These are phyloP conservation scores for Calidris pygmaea DNA, from an alignment of 2,113 vertebrate species.

Conservation along the genomic window DNA sequence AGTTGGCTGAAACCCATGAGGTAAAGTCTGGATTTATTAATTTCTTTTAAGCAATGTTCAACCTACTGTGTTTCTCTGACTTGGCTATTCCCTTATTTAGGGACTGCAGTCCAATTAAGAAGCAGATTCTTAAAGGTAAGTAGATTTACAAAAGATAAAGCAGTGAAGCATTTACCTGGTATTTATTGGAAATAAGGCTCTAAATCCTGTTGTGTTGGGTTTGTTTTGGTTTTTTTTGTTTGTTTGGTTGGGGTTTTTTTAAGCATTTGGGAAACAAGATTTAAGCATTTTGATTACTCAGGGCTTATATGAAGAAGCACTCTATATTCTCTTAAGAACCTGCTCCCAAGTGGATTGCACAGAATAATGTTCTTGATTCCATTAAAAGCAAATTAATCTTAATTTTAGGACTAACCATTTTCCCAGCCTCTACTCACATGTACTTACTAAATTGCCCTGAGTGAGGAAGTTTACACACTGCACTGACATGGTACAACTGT, in stretches of 20 bases:
- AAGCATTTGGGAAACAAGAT: neutral
- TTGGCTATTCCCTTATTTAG: neutral
- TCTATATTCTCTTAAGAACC: neutral
- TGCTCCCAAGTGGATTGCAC: neutral
- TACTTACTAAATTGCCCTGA: neutral
- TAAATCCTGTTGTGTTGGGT: neutral
- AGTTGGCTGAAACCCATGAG: neutral
- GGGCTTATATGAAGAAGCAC: neutral
- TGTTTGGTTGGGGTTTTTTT: neutral
- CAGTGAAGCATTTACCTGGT: neutral
- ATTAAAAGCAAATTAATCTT: neutral
- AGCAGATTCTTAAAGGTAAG: neutral
- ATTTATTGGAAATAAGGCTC: neutral
- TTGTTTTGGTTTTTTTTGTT: neutral
- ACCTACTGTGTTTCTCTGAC: neutral
- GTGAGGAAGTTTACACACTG: neutral
- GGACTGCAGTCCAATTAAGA: neutral
- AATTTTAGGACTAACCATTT: neutral
- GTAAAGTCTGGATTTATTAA: neutral
- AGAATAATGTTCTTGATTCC: neutral
- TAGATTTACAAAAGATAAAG: neutral
- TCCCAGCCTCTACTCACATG: neutral
- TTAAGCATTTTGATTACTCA: neutral
- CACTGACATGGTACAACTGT: neutral
- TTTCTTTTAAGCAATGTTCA: neutral